Evolutionary conservation across 2,888 invertebrate species (phyloP).

Genomic region (Diaphora mendica): DNA sequence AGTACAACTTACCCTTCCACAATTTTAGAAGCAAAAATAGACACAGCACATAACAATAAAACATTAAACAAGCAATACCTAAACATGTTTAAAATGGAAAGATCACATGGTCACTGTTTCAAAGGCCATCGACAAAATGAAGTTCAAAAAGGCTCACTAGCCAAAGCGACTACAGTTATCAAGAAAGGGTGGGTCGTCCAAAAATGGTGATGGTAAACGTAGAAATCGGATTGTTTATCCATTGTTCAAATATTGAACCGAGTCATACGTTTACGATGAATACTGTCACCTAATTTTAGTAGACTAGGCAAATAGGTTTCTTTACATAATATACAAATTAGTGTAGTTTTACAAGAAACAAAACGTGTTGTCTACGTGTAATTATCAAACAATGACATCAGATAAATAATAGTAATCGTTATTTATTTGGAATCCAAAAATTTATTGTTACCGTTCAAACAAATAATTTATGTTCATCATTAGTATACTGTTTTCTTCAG

Average conservation of each 20-base stretch:
- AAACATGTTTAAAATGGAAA: constrained; percentile 69
- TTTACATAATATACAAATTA: background rate
- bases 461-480: background rate
- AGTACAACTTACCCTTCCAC: constrained; percentile 72
- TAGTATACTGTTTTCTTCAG: background rate
- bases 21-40: constrained; percentile 68
- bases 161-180: constrained; percentile 69
- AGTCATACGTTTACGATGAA: constrained; percentile 38
- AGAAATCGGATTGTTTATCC: constrained; percentile 72
- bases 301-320: background rate
- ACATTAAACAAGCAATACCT: constrained; percentile 68
- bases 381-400: background rate
- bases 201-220: constrained; percentile 77
- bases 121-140: constrained; percentile 62
- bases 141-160: constrained; percentile 69
- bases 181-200: constrained; percentile 71
- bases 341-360: background rate
- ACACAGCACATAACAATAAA: constrained; percentile 65
- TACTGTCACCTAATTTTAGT: constrained; percentile 4
- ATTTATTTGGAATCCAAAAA: background rate
- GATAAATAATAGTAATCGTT: background rate
- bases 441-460: background rate
- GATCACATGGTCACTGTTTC: constrained; percentile 56
- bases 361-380: background rate
- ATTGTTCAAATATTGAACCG: constrained; percentile 55